Evolutionary conservation across 2,113 vertebrate species (phyloP).

Genomic region (Garra rufa): DNA sequence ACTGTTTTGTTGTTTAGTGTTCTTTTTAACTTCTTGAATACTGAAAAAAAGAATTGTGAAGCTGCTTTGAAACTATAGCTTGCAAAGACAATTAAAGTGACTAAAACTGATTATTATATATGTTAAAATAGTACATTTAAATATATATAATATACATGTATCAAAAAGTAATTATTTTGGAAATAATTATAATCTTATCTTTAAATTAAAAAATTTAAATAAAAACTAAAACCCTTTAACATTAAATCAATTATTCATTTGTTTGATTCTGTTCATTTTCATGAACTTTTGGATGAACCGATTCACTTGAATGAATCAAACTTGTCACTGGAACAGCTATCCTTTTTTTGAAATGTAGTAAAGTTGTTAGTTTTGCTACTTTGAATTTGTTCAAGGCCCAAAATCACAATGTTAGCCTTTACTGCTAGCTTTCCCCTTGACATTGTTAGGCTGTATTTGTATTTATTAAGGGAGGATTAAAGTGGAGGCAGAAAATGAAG

Average conservation of each 20-base stretch:
- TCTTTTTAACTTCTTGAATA: neutral
- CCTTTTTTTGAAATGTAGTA: neutral
- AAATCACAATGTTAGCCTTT: neutral
- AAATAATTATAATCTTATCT: no score
- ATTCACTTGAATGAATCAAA: neutral
- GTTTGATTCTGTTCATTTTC: no score
- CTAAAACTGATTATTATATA: neutral
- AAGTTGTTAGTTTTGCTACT: neutral
- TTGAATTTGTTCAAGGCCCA: no score
- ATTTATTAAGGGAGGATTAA: neutral
- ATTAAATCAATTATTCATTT: no score
- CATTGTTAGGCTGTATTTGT: slow-evolving; percentile 1
- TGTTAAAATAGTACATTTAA: no score
- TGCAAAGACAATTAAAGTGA: neutral
- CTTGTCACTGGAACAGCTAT: neutral
- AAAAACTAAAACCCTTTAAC: no score
- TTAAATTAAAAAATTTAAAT: no score
- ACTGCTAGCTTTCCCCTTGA: neutral
- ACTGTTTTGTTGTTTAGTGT: neutral
- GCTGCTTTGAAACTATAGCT: neutral
- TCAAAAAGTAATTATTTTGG: no score
- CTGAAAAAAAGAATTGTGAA: neutral
- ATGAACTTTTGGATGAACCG: neutral
- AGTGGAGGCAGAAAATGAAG: neutral
- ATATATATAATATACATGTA: no score